phyloP scores from a whole-genome alignment of 1,140 invertebrate genomes.

The Ceratitis capitata region DNA sequence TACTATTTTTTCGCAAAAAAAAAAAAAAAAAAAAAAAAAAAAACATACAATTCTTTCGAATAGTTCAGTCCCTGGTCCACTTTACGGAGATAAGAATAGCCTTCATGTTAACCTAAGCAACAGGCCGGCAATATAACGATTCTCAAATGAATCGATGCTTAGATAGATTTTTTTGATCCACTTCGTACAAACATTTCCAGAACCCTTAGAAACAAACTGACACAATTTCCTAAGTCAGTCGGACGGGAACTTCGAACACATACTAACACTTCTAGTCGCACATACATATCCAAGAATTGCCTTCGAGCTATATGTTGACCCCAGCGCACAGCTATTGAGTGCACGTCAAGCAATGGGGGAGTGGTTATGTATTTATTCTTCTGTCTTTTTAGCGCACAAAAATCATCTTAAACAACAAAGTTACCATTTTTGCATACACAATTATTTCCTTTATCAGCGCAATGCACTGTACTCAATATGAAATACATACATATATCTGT shows the following conservation, averaged over 20 bases:
- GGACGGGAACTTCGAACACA: no score
- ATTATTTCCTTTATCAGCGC: constrained; percentile 4
- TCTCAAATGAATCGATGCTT: neutral
- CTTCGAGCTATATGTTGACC: neutral
- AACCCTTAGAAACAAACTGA: no score
- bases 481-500: neutral
- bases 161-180: neutral
- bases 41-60: no score
- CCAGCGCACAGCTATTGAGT: neutral
- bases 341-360: neutral
- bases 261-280: neutral
- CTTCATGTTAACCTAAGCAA: no score
- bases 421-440: constrained; percentile 18
- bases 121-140: no score
- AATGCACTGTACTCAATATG: neutral
- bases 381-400: neutral
- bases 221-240: no score
- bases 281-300: neutral
- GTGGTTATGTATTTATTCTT: neutral
- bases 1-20: no score
- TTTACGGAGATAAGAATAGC: no score
- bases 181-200: no score
- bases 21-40: no score
- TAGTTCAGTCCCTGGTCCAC: no score
- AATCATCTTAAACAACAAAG: constrained; percentile 3